Percentiles rank a stretch among this genome's conserved stretches.
These are phyloP conservation scores for Rosalia funebris DNA, from an alignment of 2,888 invertebrate genomes.

Conservation along the genomic window DNA sequence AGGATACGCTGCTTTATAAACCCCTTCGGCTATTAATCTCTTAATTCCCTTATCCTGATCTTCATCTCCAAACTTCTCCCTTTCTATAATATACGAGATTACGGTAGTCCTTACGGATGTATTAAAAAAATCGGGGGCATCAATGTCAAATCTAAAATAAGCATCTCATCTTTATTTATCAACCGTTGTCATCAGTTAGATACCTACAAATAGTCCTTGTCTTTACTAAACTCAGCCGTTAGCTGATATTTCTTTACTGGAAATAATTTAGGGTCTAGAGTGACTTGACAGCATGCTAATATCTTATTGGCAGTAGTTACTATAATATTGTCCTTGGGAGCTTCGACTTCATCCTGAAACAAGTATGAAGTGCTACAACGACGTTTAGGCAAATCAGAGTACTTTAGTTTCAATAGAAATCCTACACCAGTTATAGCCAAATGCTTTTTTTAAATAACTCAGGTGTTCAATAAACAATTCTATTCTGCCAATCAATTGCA, in stretches of 20 bases:
- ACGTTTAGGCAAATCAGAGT: too few species aligned
- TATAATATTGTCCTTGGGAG: conserved; percentile 46
- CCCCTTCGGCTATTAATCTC: conserved; percentile 71
- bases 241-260: conserved; percentile 72
- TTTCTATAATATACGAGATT: conserved; percentile 79
- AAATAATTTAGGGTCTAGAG: conserved; percentile 70
- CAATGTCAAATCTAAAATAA: conserved; percentile 70
- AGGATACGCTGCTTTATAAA: conserved; percentile 78
- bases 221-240: conserved; percentile 75
- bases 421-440: too few species aligned
- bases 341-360: conserved; percentile 47
- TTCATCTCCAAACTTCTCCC: conserved; percentile 72
- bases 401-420: too few species aligned
- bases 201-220: conserved; percentile 78
- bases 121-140: conserved; percentile 75
- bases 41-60: conserved; percentile 74
- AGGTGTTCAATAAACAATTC: too few species aligned
- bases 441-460: too few species aligned
- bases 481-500: too few species aligned
- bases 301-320: conserved; percentile 58
- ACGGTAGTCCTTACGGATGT: conserved; percentile 73
- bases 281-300: conserved; percentile 67
- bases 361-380: too few species aligned
- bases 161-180: background rate
- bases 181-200: background rate